These are phyloP conservation scores for Sepiola atlantica DNA, from an alignment of 2,888 invertebrate genomes.

Conservation along the genomic window DNA sequence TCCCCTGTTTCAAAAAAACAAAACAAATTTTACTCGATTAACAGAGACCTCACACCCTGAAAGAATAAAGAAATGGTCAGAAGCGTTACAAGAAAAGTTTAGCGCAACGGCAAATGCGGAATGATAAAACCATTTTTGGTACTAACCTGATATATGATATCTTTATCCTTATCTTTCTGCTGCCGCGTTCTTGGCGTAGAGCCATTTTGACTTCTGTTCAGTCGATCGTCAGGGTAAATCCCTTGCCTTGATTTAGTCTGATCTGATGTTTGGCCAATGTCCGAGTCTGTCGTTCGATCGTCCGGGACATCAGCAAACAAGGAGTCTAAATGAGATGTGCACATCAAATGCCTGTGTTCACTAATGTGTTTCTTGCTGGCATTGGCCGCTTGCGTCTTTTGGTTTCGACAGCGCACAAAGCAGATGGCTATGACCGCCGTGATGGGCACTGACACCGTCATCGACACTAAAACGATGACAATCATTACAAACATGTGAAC, in stretches of 20 bases:
- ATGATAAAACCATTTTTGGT: background rate
- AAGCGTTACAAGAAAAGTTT: too few species aligned
- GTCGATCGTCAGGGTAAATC: background rate
- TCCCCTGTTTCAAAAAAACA: too few species aligned
- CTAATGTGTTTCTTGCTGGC: background rate
- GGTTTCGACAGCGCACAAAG: background rate
- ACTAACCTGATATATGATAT: constrained; percentile 32
- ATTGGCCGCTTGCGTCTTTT: background rate
- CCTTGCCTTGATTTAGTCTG: background rate
- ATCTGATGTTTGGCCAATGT: background rate
- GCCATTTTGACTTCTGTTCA: constrained; percentile 15
- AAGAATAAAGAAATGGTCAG: too few species aligned
- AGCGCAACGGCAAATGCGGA: background rate
- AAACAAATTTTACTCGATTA: too few species aligned
- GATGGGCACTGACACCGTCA: background rate
- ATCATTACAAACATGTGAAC: constrained; percentile 19
- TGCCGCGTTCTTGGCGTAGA: background rate
- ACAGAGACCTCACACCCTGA: too few species aligned
- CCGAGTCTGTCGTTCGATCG: background rate
- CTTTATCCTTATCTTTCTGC: constrained; percentile 21
- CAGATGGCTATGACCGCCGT: background rate
- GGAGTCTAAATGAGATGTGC: background rate
- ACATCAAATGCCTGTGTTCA: constrained; percentile 1
- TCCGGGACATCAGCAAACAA: background rate
- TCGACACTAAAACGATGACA: background rate